These are phyloP conservation scores for Aspiorhynchus laticeps DNA, from an alignment of 2,113 vertebrate genomes.

Conservation along the genomic window DNA sequence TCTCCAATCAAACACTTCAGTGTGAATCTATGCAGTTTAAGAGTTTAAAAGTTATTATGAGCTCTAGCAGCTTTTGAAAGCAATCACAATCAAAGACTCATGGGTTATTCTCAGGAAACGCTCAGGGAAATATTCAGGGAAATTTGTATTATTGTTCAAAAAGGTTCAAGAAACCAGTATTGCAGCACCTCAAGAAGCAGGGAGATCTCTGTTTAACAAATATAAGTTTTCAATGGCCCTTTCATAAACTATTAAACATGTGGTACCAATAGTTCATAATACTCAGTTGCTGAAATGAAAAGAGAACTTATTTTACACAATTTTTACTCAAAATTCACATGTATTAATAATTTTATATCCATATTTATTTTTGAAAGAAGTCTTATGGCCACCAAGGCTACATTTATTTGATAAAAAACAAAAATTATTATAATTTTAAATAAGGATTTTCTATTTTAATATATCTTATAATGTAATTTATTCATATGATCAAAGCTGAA, in stretches of 20 bases:
- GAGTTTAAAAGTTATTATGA: neutral
- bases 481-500: neutral
- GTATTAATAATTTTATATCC: too few relatives aligned
- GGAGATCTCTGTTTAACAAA: neutral
- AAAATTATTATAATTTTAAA: neutral
- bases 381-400: neutral
- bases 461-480: neutral
- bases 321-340: too few relatives aligned
- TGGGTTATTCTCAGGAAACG: neutral
- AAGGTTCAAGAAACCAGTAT: neutral
- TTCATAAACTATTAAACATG: neutral
- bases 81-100: neutral
- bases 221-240: neutral
- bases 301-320: too few relatives aligned
- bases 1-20: conserved; percentile 1
- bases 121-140: neutral
- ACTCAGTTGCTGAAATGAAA: too few relatives aligned
- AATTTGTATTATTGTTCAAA: conserved; percentile 17
- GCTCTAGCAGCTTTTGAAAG: neutral
- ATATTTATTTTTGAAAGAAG: neutral
- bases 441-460: neutral
- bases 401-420: neutral
- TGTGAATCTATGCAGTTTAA: neutral
- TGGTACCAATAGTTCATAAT: too few relatives aligned
- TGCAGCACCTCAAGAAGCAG: neutral